These are phyloP conservation scores for Grapholita molesta DNA, from an alignment of 1,140 invertebrate genomes.

Conservation along the genomic window DNA sequence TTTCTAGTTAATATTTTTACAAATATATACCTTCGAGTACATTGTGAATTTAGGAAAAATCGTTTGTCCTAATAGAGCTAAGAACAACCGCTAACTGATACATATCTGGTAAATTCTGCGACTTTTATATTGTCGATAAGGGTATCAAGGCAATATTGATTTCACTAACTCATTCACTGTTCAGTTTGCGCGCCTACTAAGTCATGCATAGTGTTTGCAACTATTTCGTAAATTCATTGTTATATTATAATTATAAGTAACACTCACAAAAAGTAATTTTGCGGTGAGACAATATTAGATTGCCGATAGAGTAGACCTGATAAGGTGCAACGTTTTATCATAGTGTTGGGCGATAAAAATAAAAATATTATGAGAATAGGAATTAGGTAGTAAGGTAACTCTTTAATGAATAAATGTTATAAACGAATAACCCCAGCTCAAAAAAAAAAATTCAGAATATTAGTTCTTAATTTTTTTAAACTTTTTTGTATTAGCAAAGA, in stretches of 20 bases:
- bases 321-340: neutral
- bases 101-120: constrained; percentile 4
- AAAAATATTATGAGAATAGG: too few relatives aligned
- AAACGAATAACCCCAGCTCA: too few relatives aligned
- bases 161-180: constrained; percentile 19
- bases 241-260: neutral
- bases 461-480: too few relatives aligned
- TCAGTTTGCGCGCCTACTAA: constrained; percentile 18
- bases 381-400: too few relatives aligned
- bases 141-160: constrained; percentile 25
- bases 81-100: constrained; percentile 22
- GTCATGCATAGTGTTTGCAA: constrained; percentile 21
- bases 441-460: too few relatives aligned
- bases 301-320: neutral
- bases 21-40: constrained; percentile 23
- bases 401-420: too few relatives aligned
- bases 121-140: constrained; percentile 23
- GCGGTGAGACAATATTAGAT: neutral
- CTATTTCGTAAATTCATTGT: constrained; percentile 24
- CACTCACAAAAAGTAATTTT: neutral
- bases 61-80: constrained; percentile 3
- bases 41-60: constrained; percentile 14
- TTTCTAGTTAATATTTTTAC: neutral
- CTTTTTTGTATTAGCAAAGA: too few relatives aligned
- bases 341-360: too few relatives aligned